These are phyloP conservation scores for Zaprionus bogoriensis DNA, from an alignment of 2,888 invertebrate species.

Conservation along the genomic window DNA sequence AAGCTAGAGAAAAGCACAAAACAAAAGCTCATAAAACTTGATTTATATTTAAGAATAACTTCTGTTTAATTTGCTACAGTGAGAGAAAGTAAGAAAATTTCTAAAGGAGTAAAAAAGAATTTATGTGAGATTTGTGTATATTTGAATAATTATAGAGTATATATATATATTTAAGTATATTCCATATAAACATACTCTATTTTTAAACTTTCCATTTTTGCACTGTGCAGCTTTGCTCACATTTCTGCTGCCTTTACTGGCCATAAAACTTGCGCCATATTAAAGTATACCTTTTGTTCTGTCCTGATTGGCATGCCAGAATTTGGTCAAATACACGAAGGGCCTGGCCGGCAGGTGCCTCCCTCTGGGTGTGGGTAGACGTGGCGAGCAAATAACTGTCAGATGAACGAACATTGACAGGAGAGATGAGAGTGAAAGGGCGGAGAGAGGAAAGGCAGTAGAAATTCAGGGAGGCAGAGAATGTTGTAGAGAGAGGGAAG, in stretches of 20 bases:
- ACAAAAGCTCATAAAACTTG: too few species aligned
- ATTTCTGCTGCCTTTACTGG: not conserved
- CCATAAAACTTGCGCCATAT: not conserved
- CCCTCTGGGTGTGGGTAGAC: constrained; percentile 1
- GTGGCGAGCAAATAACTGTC: constrained; percentile 26
- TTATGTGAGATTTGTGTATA: too few species aligned
- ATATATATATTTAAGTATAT: too few species aligned
- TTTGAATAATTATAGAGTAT: too few species aligned
- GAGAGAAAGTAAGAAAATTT: too few species aligned
- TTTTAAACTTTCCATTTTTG: not conserved
- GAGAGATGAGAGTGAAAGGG: not conserved
- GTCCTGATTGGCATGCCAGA: constrained; percentile 2
- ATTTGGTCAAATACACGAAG: constrained; percentile 1
- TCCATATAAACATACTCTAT: too few species aligned
- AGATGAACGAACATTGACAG: not conserved
- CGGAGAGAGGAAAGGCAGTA: not conserved
- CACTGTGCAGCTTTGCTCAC: not conserved
- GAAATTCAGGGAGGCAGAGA: not conserved
- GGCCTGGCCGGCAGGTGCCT: not conserved
- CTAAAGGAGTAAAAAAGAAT: too few species aligned
- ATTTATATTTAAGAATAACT: too few species aligned
- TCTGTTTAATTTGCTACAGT: too few species aligned
- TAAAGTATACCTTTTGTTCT: not conserved
- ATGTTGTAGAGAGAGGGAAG: not conserved
- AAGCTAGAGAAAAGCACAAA: too few species aligned